A percentile compares a stretch with the other conserved stretches of the same genome.
Conservation (phyloP, 2,888 invertebrate species). For the Lacanobia oleracea region DNA sequence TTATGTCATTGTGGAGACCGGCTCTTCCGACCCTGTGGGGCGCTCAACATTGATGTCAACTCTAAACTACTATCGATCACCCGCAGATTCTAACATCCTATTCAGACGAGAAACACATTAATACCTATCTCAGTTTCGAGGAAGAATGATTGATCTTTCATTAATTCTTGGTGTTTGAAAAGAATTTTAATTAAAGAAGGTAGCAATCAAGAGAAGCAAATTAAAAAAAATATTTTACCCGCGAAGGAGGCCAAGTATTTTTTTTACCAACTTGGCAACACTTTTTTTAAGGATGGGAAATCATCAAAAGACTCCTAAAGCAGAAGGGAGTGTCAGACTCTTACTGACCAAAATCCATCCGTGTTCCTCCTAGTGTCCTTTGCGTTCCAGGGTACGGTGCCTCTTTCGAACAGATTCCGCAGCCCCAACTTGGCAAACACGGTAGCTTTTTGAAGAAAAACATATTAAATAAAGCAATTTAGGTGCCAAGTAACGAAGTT, state of each 20-base stretch:
- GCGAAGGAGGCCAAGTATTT: neutral
- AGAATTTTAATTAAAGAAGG: constrained; percentile 38
- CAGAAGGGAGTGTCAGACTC: too few species aligned
- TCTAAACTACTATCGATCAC: constrained; percentile 27
- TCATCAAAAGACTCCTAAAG: too few species aligned
- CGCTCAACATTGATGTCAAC: constrained; percentile 27
- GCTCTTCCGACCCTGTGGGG: neutral
- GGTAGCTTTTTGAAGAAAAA: constrained; percentile 10
- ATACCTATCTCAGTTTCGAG: constrained; percentile 20
- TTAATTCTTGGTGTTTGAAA: constrained; percentile 7
- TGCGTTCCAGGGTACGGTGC: too few species aligned
- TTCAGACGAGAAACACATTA: constrained; percentile 29
- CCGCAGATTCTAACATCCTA: constrained; percentile 2
- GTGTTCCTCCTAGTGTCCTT: too few species aligned
- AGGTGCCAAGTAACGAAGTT: constrained; percentile 19
- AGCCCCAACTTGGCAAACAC: too few species aligned
- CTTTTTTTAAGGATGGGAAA: too few species aligned
- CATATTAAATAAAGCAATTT: neutral
- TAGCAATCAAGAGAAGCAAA: neutral
- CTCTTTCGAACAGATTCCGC: too few species aligned
- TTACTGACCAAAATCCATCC: too few species aligned
- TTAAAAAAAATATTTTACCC: neutral
- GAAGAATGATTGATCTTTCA: constrained; percentile 34
- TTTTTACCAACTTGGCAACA: neutral
- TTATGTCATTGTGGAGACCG: constrained; percentile 46